Conservation (phyloP, 1,140 invertebrate genomes). For the Anadara kagoshimensis region DNA sequence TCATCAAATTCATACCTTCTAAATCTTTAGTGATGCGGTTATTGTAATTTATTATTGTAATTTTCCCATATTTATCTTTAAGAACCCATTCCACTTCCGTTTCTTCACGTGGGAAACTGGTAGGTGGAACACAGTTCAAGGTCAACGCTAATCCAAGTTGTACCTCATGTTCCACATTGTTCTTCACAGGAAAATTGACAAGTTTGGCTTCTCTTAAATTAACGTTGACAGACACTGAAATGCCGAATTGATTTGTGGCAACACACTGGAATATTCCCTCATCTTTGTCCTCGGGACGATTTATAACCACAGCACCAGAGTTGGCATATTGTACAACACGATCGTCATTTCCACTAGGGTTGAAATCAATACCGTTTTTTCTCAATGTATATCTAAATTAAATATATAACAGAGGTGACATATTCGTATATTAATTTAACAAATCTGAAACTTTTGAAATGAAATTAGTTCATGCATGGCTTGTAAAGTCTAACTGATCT, state of each 20-base stretch:
- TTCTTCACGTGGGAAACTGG: conserved; percentile 58
- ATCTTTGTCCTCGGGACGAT: conserved; percentile 91
- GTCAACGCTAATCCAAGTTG: conserved; percentile 47
- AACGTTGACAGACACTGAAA: conserved; percentile 62
- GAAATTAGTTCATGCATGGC: not conserved
- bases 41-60: conserved; percentile 58
- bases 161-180: not conserved
- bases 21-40: conserved; percentile 66
- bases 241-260: conserved; percentile 95
- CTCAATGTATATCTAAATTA: conserved; percentile 91
- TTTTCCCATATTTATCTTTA: conserved; percentile 43
- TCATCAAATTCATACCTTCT: conserved; percentile 55
- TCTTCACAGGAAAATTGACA: conserved; percentile 40
- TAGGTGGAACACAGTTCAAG: conserved; percentile 62
- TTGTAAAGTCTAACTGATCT: not conserved
- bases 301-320: conserved; percentile 92
- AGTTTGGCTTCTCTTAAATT: conserved; percentile 60
- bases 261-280: conserved; percentile 97
- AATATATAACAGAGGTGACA: not conserved
- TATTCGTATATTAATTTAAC: not conserved
- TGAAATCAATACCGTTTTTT: conserved; percentile 94
- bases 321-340: conserved; percentile 94
- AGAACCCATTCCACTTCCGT: conserved; percentile 64
- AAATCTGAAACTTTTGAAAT: not conserved
- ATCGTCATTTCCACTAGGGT: conserved; percentile 80